phyloP scores from a whole-genome alignment of 1,140 invertebrate genomes.

The Platyscapa corneri region DNA sequence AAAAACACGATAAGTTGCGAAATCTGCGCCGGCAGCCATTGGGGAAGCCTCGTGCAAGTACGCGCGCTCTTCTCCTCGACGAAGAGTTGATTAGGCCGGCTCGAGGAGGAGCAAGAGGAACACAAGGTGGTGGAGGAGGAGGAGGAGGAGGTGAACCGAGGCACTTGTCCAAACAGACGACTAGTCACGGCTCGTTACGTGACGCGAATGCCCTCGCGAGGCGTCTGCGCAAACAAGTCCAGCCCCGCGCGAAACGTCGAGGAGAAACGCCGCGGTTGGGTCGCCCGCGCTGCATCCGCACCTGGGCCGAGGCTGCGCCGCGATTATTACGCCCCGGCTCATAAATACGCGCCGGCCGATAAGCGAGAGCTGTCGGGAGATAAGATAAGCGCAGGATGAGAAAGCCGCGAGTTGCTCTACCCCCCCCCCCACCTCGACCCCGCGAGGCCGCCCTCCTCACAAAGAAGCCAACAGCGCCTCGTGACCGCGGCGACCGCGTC shows the following conservation, averaged over 20 bases:
- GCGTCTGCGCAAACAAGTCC: conserved; percentile 7
- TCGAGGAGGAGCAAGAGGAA: no score
- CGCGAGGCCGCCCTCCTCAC: neutral
- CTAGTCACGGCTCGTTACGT: neutral
- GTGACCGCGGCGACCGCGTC: neutral
- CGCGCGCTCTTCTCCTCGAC: neutral
- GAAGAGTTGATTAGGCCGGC: neutral
- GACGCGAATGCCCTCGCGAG: conserved; percentile 16
- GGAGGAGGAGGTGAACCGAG: neutral
- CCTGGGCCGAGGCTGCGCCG: neutral
- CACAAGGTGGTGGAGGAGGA: neutral
- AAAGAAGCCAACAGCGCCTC: neutral
- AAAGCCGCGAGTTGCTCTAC: neutral
- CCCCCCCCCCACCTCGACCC: conserved; percentile 52
- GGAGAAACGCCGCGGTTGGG: no score
- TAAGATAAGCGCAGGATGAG: conserved; percentile 60
- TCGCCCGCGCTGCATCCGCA: neutral
- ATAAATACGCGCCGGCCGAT: conserved; percentile 68
- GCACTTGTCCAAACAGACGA: conserved; percentile 45
- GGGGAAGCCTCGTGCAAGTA: neutral
- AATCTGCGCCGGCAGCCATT: neutral
- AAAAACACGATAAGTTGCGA: neutral
- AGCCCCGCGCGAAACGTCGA: neutral
- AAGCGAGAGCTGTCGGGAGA: conserved; percentile 55
- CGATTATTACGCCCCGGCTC: conserved; percentile 61